Conservation (phyloP, 2,113 vertebrate genomes). For the Sciurus niger region DNA sequence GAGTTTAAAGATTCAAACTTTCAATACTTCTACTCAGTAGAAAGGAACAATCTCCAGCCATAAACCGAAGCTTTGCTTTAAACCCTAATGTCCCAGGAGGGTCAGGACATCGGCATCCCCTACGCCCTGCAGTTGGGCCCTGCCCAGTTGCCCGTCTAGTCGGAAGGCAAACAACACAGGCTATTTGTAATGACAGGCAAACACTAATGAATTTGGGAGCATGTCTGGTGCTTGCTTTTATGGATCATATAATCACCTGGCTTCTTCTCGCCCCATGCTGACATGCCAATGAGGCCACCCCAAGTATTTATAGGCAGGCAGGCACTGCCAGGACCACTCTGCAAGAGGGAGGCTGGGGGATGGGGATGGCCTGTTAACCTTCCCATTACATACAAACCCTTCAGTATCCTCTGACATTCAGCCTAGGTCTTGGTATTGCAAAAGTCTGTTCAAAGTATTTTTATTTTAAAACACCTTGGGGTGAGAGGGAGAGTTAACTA, state of each 20-base stretch:
- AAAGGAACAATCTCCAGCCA: conserved; percentile 38
- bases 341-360: not conserved
- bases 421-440: conserved; percentile 54
- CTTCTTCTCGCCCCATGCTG: conserved; percentile 42
- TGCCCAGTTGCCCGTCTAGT: conserved; percentile 74
- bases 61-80: conserved; percentile 64
- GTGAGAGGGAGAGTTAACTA: conserved; percentile 19
- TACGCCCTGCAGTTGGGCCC: not conserved
- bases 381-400: conserved; percentile 63
- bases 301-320: conserved; percentile 63
- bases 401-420: conserved; percentile 64
- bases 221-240: conserved; percentile 80
- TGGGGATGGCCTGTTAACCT: not conserved
- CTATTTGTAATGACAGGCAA: conserved; percentile 80
- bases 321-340: conserved; percentile 75
- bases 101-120: not conserved
- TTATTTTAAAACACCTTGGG: conserved; percentile 63
- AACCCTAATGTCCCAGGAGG: conserved; percentile 55
- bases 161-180: conserved; percentile 79
- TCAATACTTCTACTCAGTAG: conserved; percentile 8
- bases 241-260: conserved; percentile 78
- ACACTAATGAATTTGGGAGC: conserved; percentile 79
- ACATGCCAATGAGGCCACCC: conserved; percentile 73
- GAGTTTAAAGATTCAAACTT: conserved; percentile 47
- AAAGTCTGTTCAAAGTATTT: conserved; percentile 59